phyloP scores from a whole-genome alignment of 1,140 invertebrate species.

The Helicoverpa zea region DNA sequence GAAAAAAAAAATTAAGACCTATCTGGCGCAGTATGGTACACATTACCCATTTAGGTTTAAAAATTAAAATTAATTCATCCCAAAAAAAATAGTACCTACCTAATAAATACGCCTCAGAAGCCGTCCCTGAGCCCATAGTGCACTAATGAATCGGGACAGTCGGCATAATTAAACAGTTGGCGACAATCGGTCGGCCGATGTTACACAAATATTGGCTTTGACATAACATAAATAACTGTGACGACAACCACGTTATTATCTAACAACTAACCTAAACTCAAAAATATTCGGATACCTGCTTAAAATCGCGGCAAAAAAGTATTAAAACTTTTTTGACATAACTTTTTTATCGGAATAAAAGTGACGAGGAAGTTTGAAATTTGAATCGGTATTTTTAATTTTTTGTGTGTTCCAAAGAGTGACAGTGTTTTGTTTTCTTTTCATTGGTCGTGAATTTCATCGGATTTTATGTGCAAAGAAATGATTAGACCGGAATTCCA shows the following conservation, averaged over 20 bases:
- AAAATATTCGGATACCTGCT: neutral
- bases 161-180: constrained; percentile 84
- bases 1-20: no score
- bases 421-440: constrained; percentile 15
- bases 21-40: no score
- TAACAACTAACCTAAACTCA: neutral
- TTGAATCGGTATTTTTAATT: no score
- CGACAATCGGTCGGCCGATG: constrained; percentile 70
- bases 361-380: no score
- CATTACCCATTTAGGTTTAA: neutral
- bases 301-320: neutral
- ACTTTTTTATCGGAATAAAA: no score
- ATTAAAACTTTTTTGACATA: no score
- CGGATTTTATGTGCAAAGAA: constrained; percentile 52
- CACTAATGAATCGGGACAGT: constrained; percentile 84
- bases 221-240: constrained; percentile 35
- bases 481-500: constrained; percentile 81
- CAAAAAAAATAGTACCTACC: constrained; percentile 4
- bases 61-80: neutral
- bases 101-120: constrained; percentile 31
- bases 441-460: neutral
- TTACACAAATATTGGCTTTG: constrained; percentile 64
- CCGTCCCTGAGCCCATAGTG: constrained; percentile 74
- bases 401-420: neutral
- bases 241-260: constrained; percentile 4